Conservation (phyloP, 2,888 invertebrate species). For the Drosophila kanekoi region DNA sequence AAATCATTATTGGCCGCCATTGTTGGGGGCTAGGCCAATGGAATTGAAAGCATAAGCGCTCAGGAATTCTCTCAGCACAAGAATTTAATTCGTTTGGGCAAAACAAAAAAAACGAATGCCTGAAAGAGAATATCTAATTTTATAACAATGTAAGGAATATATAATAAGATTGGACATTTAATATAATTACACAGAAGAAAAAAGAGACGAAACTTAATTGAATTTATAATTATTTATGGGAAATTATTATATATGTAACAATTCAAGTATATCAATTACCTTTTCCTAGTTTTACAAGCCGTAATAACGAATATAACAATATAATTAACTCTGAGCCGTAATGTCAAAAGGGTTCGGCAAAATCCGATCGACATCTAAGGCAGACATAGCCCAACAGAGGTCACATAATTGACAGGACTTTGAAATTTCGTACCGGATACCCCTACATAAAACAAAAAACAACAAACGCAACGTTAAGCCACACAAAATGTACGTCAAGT, state of each 20-base stretch:
- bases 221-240: too few relatives aligned
- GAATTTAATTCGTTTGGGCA: conserved; percentile 18
- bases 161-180: too few relatives aligned
- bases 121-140: not conserved
- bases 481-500: conserved; percentile 15
- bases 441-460: not conserved
- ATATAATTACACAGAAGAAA: too few relatives aligned
- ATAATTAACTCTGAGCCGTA: too few relatives aligned
- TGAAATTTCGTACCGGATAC: conserved; percentile 9
- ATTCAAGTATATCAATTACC: too few relatives aligned
- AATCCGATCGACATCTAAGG: too few relatives aligned
- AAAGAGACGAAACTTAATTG: too few relatives aligned
- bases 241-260: too few relatives aligned
- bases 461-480: conserved; percentile 24
- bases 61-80: conserved; percentile 8
- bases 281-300: too few relatives aligned
- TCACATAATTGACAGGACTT: conserved; percentile 47
- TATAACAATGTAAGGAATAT: not conserved
- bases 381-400: not conserved
- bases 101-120: conserved; percentile 1
- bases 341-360: too few relatives aligned
- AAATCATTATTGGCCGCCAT: conserved; percentile 64
- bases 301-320: too few relatives aligned
- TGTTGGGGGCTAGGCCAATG: conserved; percentile 36
- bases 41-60: conserved; percentile 15